Evolutionary conservation across 2,797 vertebrate genomes (phyloP).

Genomic region (Selene dorsalis): DNA sequence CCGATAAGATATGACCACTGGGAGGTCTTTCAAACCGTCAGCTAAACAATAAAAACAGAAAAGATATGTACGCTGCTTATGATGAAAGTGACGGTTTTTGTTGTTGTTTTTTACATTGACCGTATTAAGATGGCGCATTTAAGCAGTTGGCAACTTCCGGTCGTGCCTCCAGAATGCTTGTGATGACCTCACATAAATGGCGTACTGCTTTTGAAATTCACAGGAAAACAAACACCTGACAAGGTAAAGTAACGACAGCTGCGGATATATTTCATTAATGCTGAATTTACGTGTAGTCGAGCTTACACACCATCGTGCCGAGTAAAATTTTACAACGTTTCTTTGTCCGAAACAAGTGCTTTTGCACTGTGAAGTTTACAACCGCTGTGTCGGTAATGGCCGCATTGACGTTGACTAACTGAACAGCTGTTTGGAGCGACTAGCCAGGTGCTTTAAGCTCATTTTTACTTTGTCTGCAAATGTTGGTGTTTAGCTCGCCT

Average conservation of each 20-base stretch:
- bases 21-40: not conserved
- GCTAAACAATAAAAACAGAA: not conserved
- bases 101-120: conserved; percentile 34
- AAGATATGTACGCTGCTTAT: not conserved
- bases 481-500: rapidly evolving
- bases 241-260: conserved; percentile 19
- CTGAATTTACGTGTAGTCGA: rapidly evolving
- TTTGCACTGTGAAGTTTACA: conserved; percentile 8
- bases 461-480: not conserved
- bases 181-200: conserved; percentile 61
- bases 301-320: too few species aligned
- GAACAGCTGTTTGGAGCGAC: conserved; percentile 23
- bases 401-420: not conserved
- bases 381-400: not conserved
- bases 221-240: conserved; percentile 19
- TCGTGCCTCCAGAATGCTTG: conserved; percentile 53
- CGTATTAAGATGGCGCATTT: conserved; percentile 72
- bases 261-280: rapidly evolving
- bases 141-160: conserved; percentile 58
- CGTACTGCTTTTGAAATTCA: conserved; percentile 42
- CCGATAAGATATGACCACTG: not conserved
- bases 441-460: not conserved
- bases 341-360: not conserved
- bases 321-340: not conserved
- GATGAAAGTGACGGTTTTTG: too few species aligned